Conservation (phyloP, 2,888 invertebrate species). For the Dugesia japonica region DNA sequence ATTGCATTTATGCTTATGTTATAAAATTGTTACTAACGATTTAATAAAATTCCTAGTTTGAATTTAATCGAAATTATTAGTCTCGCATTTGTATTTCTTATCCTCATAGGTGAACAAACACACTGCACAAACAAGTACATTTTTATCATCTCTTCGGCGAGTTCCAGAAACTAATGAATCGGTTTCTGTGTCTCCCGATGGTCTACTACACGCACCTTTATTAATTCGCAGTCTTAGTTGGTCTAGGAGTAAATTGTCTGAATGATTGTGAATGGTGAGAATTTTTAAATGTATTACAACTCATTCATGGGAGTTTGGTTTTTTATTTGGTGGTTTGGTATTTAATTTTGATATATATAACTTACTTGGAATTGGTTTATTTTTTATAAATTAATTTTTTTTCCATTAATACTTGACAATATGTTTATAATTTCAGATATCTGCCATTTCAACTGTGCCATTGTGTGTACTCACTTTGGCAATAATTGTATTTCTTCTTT, state of each 20-base stretch:
- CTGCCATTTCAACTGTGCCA: neutral
- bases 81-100: neutral
- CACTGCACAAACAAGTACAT: neutral
- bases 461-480: neutral
- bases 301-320: neutral
- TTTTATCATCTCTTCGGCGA: neutral
- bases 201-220: constrained; percentile 5
- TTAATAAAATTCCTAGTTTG: no score
- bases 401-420: no score
- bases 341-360: neutral
- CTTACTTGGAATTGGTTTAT: neutral
- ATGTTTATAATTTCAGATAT: neutral
- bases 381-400: no score
- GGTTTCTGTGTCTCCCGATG: constrained; percentile 2
- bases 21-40: no score
- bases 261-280: neutral
- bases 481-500: neutral
- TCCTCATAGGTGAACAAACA: neutral
- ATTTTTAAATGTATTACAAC: neutral
- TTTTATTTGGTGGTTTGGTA: neutral
- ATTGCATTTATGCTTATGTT: no score
- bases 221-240: constrained; percentile 7
- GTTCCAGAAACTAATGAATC: constrained; percentile 1
- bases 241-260: neutral
- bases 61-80: no score